phyloP scores from a whole-genome alignment of 2,888 invertebrate genomes.

The Galerucella pusilla region DNA sequence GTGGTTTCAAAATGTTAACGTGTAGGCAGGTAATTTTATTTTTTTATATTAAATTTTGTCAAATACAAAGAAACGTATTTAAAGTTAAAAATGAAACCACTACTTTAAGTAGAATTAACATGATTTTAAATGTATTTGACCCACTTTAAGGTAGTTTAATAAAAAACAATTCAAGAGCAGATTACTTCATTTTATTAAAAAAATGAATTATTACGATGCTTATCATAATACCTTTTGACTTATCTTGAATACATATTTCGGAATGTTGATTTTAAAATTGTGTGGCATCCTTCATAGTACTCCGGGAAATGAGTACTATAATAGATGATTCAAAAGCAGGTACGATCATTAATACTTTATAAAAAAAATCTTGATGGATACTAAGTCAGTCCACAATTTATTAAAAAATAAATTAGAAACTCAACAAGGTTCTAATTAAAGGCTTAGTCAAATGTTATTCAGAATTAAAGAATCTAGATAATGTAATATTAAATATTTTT shows the following conservation, averaged over 20 bases:
- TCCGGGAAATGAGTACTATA: not conserved
- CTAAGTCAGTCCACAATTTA: too few species aligned
- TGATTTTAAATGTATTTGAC: too few species aligned
- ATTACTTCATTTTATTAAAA: not conserved
- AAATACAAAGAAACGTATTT: too few species aligned
- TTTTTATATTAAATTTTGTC: too few species aligned
- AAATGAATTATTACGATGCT: not conserved
- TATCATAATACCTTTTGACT: not conserved
- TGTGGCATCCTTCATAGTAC: not conserved
- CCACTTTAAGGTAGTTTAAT: too few species aligned
- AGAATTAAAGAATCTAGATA: not conserved
- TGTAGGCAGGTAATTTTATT: slow-evolving; percentile 24
- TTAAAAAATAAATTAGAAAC: too few species aligned
- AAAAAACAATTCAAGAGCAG: not conserved
- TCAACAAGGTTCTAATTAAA: too few species aligned
- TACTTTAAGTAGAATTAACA: too few species aligned
- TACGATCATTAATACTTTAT: not conserved
- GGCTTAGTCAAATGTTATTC: too few species aligned
- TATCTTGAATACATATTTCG: slow-evolving; percentile 8
- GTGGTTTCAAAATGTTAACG: slow-evolving; percentile 17
- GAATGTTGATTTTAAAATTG: not conserved
- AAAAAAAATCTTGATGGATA: too few species aligned
- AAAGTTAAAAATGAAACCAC: not conserved
- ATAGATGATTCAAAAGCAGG: not conserved
- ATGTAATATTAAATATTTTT: not conserved